A percentile compares a stretch with the other conserved stretches of the same genome.
These are phyloP conservation scores for Cephonodes hylas DNA, from an alignment of 2,888 invertebrate genomes.

Conservation along the genomic window DNA sequence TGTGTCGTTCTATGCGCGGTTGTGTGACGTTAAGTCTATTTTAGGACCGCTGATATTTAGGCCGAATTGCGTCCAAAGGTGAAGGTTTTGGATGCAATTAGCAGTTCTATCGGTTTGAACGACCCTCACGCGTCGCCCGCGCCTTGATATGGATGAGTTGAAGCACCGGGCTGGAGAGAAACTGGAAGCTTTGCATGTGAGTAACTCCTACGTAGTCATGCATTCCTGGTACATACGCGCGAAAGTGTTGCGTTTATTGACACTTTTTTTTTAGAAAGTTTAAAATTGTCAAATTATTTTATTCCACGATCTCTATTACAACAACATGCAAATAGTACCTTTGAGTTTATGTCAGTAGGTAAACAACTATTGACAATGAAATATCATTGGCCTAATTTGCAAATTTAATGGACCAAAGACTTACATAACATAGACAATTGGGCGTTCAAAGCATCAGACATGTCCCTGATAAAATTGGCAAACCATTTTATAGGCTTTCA, in stretches of 20 bases:
- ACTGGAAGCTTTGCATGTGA: slow-evolving; percentile 73
- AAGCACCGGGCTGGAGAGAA: slow-evolving; percentile 72
- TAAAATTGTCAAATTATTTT: no score
- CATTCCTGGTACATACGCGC: slow-evolving; percentile 53
- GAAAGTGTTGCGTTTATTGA: slow-evolving; percentile 45
- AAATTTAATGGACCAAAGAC: slow-evolving; percentile 42
- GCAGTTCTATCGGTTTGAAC: slow-evolving; percentile 50
- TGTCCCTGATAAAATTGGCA: neutral
- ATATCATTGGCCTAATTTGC: slow-evolving; percentile 46
- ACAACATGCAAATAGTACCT: neutral
- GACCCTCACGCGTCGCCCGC: slow-evolving; percentile 45
- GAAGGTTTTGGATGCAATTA: slow-evolving; percentile 67
- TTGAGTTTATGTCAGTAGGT: no score
- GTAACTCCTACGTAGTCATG: slow-evolving; percentile 46
- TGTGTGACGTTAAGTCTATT: slow-evolving; percentile 65
- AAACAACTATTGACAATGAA: slow-evolving; percentile 40
- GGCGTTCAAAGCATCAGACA: neutral
- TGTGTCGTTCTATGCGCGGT: slow-evolving; percentile 31
- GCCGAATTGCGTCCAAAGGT: slow-evolving; percentile 75
- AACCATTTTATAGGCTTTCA: neutral
- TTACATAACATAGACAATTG: slow-evolving; percentile 52
- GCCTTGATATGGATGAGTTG: slow-evolving; percentile 71
- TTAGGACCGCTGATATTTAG: slow-evolving; percentile 64
- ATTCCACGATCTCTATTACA: no score
- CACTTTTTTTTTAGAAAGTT: slow-evolving; percentile 33